Conservation (phyloP, 2,888 invertebrate species). For the Meloe dianella region DNA sequence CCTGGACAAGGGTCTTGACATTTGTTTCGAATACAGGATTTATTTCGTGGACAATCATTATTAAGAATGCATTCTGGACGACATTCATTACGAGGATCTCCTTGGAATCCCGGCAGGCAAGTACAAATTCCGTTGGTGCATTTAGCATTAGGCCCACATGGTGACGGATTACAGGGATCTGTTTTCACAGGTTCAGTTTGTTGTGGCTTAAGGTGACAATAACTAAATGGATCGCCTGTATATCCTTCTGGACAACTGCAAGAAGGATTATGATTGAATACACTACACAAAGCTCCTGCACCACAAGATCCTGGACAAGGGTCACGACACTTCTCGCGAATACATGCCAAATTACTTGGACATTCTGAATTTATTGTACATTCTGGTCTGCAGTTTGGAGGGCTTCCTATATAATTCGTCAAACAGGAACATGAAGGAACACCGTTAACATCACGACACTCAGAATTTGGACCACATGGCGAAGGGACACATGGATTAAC, state of each 20-base stretch:
- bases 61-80: conserved; percentile 62
- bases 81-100: conserved; percentile 72
- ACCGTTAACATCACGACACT: conserved; percentile 73
- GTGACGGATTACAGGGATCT: conserved; percentile 68
- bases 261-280: conserved; percentile 76
- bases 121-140: conserved; percentile 61
- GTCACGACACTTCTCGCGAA: conserved; percentile 75
- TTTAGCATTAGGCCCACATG: conserved; percentile 65
- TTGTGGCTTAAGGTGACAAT: conserved; percentile 66
- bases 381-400: conserved; percentile 81
- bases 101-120: conserved; percentile 67
- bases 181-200: conserved; percentile 39
- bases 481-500: conserved; percentile 77
- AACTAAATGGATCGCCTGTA: conserved; percentile 78
- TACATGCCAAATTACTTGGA: conserved; percentile 73
- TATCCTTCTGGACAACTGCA: conserved; percentile 77
- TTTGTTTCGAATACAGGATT: conserved; percentile 59
- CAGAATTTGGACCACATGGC: conserved; percentile 80
- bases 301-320: conserved; percentile 84
- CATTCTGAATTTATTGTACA: conserved; percentile 80
- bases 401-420: conserved; percentile 73
- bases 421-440: conserved; percentile 77
- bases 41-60: conserved; percentile 59
- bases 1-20: conserved; percentile 62
- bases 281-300: conserved; percentile 72